Evolutionary conservation across 2,113 vertebrate genomes (phyloP), one percentile per base, ranked within the genome.

Genomic region (Tachuris rubrigastra): DNA sequence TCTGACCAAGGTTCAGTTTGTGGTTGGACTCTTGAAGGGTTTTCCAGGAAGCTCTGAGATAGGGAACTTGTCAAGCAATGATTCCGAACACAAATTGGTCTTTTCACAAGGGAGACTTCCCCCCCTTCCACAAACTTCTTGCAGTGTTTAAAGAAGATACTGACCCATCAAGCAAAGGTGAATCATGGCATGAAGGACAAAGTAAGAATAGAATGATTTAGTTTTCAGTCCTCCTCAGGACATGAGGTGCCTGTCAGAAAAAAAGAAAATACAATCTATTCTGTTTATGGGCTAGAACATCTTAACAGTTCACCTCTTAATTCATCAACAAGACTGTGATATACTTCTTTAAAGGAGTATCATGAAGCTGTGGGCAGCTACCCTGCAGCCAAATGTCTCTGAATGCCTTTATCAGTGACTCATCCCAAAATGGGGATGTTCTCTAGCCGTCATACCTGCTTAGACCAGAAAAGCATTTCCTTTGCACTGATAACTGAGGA

Each of bases 21-120:
- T 63, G 73, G 25, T 50, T 84, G 71, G 49, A 58, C 65, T 73
- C 59, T 35, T 76, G 22, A 33, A 77, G 42, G 11, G 20, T 62
- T 94, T 93, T 94, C 78, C 90, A 82, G 90, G 66, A 85, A 93
- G 71, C 24, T 71, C 19, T 31, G n/a, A 87, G 33, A 65, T 39
- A 35, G 9, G 52, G 62, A 90, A 83, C 81, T 73, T 80, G 41
- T 42, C 56, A 76, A 76, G 22, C 31, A 68, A 24, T 12, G 28
- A 41, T 81, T 44, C 39, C 42, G 56, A 62, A 49, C 85, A 33
- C 31, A 91, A 72, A 80, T 50, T 39, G n/a, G 46, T 90, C 63
- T 69, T 66, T 88, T 93, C 41, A 53, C 0, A 0, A 33, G 18
- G 46, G 33, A 77, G 8, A 39, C 1, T 6, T 85, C 66, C 94